Conservation (phyloP, 1,140 invertebrate species). For the Aphaenogaster ashmeadi region DNA sequence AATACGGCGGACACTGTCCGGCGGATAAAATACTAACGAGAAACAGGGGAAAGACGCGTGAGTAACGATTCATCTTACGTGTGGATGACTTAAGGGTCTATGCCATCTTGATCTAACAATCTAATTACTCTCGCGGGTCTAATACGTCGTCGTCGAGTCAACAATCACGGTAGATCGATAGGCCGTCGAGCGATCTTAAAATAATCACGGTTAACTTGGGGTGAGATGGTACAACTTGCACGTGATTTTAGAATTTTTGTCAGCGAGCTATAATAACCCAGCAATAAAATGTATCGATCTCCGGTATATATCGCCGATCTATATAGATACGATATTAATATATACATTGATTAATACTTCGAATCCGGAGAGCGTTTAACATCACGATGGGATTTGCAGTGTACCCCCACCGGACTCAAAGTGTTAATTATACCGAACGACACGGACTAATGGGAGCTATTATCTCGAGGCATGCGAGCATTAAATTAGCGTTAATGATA, state of each 20-base stretch:
- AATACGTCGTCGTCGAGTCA: conserved; percentile 1
- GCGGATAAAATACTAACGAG: conserved; percentile 41
- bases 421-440: conserved; percentile 61
- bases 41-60: neutral
- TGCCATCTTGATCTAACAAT: neutral
- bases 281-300: neutral
- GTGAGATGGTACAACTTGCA: neutral
- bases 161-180: neutral
- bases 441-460: conserved; percentile 55
- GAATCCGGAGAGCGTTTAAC: conserved; percentile 49
- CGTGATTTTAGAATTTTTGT: neutral
- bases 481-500: conserved; percentile 59
- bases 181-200: neutral
- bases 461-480: conserved; percentile 46
- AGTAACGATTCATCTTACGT: conserved; percentile 23
- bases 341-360: conserved; percentile 51
- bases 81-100: neutral
- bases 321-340: conserved; percentile 36
- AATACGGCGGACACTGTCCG: conserved; percentile 18
- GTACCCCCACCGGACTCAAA: conserved; percentile 30
- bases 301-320: neutral
- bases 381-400: conserved; percentile 39
- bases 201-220: neutral
- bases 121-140: conserved; percentile 5
- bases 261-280: neutral